Evolutionary conservation across 1,140 invertebrate species (phyloP), one percentile per base, ranked within the genome.

Genomic region (Drosophila melanogaster): DNA sequence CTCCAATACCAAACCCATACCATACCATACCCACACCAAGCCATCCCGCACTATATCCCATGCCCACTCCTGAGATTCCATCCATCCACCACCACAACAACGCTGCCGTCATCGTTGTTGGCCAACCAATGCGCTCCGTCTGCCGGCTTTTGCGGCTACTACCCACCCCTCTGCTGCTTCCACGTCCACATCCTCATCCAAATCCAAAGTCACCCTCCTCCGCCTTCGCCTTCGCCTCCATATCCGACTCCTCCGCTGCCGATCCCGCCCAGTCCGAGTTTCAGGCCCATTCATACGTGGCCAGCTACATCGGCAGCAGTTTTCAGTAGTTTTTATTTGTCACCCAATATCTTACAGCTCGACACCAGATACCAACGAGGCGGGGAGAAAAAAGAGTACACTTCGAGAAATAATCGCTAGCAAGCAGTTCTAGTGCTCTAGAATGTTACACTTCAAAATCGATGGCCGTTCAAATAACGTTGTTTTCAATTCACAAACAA

Each of bases 261-360:
- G 55, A 56, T 65, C 54, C 60, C 67, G 55, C 66, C 55, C 77
- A 67, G 62, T 47, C 38, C 60, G 22, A 38, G 60, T 37, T 38
- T 33, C 37, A 19, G 38, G 84, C 79, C 80, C 83, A 86, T 86
- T 86, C 83, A 86, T 86, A 87, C 76, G 84, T 79, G 61, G 66
- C 66, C 56, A 30, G 64, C 60, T 51, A 65, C 64, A 65, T 65
- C 60, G 65, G 72, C 78, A 85, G 84, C 83, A 87, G 83, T 87
- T 86, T 90, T 84, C 87, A 81, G 89, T 91, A 91, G 89, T 91
- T 81, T 91, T 91, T 91, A 91, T 81, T 91, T 91, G 89, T 91
- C 89, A 91, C 89, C 84, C 90, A 91, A 91, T 91, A 91, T 90
- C 84, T 81, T 76, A 83, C 80, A 89, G 80, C 79, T 83, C 74